Base-by-base conservation (phyloP, 2,888 invertebrate species). In the Cataglyphis rosenhaueri region DNA sequence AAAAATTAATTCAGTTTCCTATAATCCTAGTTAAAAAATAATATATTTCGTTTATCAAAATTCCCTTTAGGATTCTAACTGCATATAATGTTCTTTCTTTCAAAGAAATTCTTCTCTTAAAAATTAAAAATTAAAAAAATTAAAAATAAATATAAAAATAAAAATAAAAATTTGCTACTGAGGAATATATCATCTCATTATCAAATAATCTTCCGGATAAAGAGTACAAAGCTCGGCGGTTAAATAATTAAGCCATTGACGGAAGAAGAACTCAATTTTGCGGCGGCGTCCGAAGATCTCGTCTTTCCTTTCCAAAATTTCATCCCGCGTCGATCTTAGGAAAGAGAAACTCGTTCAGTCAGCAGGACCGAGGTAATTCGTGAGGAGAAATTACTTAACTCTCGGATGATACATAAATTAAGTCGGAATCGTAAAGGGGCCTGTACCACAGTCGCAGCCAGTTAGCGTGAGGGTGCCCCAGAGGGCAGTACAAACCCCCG, bases 381-480 rank as follows among this genome's bases (percentile, higher is more conserved):
- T 88, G 89, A 93, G 93, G 93, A 92, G 94, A 94, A 94, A 94
- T 94, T 94, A 94, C 94, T 94, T 94, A 94, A 94, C 94, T 94
- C 94, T 94, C 94, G 94, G 94, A 94, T 94, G 94, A 94, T 94
- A 94, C 94, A 94, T 94, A 94, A 94, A 94, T 94, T 94, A 94
- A 94, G 93, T 92, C 91, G 91, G 91, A 94, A 94, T 94, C 94
- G 94, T 94, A 94, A 94, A 94, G 93, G 94, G 94, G 94, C 92
- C 92, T 89, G 89, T 88, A 89, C 90, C 88, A 91, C 91, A 93
- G 93, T 93, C 93, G 93, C 93, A 94, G 93, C 94, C 94, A 94
- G 94, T 94, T 94, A 94, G 94, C 93, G 93, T 94, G 93, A 94
- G 94, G 94, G 94, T 93, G 94, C 94, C 94, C 94, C 93, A 93